Conservation (phyloP, 2,113 vertebrate species). For the Brienomyrus brachyistius region DNA sequence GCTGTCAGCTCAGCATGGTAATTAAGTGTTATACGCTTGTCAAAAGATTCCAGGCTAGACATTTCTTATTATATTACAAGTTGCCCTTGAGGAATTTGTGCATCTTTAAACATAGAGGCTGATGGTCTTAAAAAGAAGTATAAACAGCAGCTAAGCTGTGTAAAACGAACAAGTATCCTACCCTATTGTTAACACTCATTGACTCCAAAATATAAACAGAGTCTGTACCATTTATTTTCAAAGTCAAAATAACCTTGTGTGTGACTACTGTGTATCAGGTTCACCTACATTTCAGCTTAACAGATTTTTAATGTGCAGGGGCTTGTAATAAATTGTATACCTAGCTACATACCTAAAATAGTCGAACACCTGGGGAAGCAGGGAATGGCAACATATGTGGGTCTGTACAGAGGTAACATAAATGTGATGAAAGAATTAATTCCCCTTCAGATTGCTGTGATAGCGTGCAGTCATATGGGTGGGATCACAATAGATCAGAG, state of each 20-base stretch:
- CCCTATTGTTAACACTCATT: slow-evolving; percentile 51
- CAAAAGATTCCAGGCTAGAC: slow-evolving; percentile 55
- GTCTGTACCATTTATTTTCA: slow-evolving; percentile 52
- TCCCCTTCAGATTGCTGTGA: slow-evolving; percentile 32
- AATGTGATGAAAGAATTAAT: slow-evolving; percentile 45
- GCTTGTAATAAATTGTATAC: slow-evolving; percentile 44
- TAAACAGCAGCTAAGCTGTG: slow-evolving; percentile 28
- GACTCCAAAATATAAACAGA: slow-evolving; percentile 52
- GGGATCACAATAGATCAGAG: slow-evolving; percentile 39
- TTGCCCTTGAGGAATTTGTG: slow-evolving; percentile 51
- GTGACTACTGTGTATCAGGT: slow-evolving; percentile 28
- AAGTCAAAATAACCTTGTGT: slow-evolving; percentile 57
- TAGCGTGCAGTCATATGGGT: slow-evolving; percentile 36
- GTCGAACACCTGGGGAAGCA: slow-evolving; percentile 53
- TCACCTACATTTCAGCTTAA: slow-evolving; percentile 39
- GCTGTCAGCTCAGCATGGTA: slow-evolving; percentile 52
- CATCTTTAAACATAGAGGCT: slow-evolving; percentile 30
- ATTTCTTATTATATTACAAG: slow-evolving; percentile 71
- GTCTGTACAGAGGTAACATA: slow-evolving; percentile 20
- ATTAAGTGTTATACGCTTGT: slow-evolving; percentile 62
- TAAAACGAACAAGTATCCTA: slow-evolving; percentile 49
- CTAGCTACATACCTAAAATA: slow-evolving; percentile 44
- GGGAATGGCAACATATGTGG: slow-evolving; percentile 18
- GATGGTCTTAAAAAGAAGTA: slow-evolving; percentile 38
- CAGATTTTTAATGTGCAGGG: slow-evolving; percentile 53